These are phyloP conservation scores for Chelonoidis abingdonii DNA, from an alignment of 2,113 vertebrate species.

Conservation along the genomic window DNA sequence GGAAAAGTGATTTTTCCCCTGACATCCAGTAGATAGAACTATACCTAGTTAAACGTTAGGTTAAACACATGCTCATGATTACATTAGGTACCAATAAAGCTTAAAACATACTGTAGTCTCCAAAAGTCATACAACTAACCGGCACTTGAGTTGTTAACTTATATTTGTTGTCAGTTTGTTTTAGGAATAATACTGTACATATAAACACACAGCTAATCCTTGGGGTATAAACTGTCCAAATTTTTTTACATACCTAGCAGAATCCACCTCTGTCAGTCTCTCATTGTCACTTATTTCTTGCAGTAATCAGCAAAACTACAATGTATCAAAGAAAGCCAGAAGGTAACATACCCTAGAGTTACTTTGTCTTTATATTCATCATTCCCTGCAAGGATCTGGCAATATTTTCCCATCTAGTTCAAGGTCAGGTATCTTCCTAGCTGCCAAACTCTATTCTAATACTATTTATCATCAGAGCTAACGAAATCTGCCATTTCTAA, in stretches of 20 bases:
- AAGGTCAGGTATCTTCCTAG: constrained; percentile 32
- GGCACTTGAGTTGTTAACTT: neutral
- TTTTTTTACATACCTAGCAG: constrained; percentile 49
- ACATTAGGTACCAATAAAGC: constrained; percentile 37
- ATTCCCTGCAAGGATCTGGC: neutral
- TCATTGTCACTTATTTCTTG: constrained; percentile 63
- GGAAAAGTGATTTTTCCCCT: neutral
- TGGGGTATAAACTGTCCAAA: constrained; percentile 43
- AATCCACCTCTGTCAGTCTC: constrained; percentile 56
- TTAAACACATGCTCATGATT: constrained; percentile 52
- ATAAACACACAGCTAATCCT: constrained; percentile 34
- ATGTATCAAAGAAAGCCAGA: constrained; percentile 61
- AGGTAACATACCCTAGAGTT: constrained; percentile 58
- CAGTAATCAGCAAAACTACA: constrained; percentile 67
- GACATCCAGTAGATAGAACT: constrained; percentile 33
- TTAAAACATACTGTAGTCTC: constrained; percentile 47
- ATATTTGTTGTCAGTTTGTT: constrained; percentile 58
- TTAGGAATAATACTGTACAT: constrained; percentile 24
- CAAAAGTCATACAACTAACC: constrained; percentile 26
- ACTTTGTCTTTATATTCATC: constrained; percentile 1
- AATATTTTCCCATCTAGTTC: constrained; percentile 12
- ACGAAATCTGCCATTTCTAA: constrained; percentile 27
- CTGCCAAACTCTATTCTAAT: constrained; percentile 4
- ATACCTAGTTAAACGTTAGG: constrained; percentile 53
- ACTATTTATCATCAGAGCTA: neutral